Conservation (phyloP, 1,140 invertebrate genomes). For the Eriocheir sinensis region DNA sequence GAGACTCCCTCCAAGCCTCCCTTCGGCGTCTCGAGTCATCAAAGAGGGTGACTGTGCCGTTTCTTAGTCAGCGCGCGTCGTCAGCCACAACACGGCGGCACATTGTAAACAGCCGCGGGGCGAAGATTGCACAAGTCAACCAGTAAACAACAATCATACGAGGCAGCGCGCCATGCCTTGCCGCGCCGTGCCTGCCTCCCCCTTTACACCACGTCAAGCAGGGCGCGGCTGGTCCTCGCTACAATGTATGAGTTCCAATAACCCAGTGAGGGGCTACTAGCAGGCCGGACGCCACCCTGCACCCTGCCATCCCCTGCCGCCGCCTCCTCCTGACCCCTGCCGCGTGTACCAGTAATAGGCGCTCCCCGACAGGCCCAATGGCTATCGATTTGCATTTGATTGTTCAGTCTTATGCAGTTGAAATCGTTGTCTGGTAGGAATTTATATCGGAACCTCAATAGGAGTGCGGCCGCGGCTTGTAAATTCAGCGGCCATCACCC, state of each 20-base stretch:
- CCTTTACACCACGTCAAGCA: constrained; percentile 56
- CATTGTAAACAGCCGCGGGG: constrained; percentile 36
- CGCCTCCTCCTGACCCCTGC: neutral
- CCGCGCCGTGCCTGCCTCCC: constrained; percentile 38
- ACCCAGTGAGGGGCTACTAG: constrained; percentile 61
- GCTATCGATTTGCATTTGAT: constrained; percentile 70
- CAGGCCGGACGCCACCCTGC: constrained; percentile 28
- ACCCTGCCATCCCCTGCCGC: constrained; percentile 7
- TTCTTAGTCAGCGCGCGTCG: neutral
- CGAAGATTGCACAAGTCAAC: constrained; percentile 51
- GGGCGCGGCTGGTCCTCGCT: constrained; percentile 48
- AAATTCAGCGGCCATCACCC: constrained; percentile 13
- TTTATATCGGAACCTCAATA: constrained; percentile 38
- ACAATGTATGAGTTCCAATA: constrained; percentile 73
- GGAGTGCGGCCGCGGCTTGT: constrained; percentile 9
- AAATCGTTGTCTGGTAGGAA: constrained; percentile 27
- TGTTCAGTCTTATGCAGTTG: constrained; percentile 64
- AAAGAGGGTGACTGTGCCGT: neutral
- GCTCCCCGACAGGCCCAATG: constrained; percentile 53
- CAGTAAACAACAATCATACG: constrained; percentile 44
- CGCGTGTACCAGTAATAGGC: constrained; percentile 42
- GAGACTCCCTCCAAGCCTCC: neutral
- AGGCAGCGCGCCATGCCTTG: neutral
- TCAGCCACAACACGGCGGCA: neutral
- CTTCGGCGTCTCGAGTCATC: constrained; percentile 17